phyloP scores from a whole-genome alignment of 2,888 invertebrate genomes.

The Synergus itoensis region DNA sequence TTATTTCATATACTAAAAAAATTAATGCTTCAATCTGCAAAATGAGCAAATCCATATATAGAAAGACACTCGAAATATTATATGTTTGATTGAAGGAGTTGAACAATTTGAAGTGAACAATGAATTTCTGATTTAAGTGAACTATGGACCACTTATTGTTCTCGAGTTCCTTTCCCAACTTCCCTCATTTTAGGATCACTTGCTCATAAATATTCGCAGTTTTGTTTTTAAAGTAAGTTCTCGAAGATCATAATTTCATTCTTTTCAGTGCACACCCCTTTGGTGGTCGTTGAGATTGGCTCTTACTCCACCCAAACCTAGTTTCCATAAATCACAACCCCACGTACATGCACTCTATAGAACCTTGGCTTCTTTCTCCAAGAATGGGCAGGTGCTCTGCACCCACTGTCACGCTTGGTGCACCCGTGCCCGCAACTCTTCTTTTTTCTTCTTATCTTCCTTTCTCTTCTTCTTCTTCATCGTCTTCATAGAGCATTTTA shows the following conservation, averaged over 20 bases:
- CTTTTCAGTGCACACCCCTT: conserved; percentile 15
- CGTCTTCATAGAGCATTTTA: conserved; percentile 50
- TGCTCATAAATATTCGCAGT: conserved; percentile 72
- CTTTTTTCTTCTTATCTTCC: conserved; percentile 62
- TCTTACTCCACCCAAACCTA: conserved; percentile 57
- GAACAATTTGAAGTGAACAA: too few relatives aligned
- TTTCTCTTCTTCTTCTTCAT: conserved; percentile 55
- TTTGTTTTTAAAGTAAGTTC: conserved; percentile 60
- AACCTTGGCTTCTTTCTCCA: conserved; percentile 54
- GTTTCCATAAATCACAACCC: conserved; percentile 71
- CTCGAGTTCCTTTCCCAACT: neutral
- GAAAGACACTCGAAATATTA: too few relatives aligned
- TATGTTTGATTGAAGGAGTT: too few relatives aligned
- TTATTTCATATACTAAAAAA: neutral
- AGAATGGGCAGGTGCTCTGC: conserved; percentile 76
- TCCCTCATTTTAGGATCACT: neutral
- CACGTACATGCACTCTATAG: conserved; percentile 49
- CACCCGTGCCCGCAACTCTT: conserved; percentile 72
- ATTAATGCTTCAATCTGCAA: neutral
- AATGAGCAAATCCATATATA: neutral
- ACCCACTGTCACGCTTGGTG: conserved; percentile 77
- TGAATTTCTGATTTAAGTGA: too few relatives aligned
- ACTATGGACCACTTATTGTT: neutral
- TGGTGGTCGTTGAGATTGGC: conserved; percentile 23
- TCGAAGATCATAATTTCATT: conserved; percentile 24